These are phyloP conservation scores for Chauna torquata DNA, from an alignment of 2,113 vertebrate species.

Conservation along the genomic window DNA sequence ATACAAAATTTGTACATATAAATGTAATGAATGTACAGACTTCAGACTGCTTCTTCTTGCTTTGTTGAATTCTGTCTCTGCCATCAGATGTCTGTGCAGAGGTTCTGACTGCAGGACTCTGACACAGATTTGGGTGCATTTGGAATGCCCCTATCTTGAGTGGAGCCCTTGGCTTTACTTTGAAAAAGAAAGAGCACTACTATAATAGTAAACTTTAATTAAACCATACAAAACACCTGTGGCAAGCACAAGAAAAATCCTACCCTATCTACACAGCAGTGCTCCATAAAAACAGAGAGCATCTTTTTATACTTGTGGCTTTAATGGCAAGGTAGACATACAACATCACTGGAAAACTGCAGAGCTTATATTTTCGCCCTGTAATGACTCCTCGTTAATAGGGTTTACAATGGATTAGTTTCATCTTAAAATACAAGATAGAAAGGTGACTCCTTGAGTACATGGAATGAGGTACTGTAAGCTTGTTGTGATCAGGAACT, in stretches of 20 bases:
- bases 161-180: conserved; percentile 4
- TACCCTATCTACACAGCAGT: background rate
- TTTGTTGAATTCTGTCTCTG: conserved; percentile 4
- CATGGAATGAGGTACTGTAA: background rate
- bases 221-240: background rate
- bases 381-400: conserved; percentile 9
- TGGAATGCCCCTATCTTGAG: background rate
- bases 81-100: background rate
- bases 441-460: conserved; percentile 13
- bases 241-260: background rate
- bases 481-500: conserved; percentile 7
- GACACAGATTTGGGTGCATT: background rate
- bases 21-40: too few relatives aligned
- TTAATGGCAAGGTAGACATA: background rate
- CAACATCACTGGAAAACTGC: background rate
- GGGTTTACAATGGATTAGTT: conserved; percentile 29
- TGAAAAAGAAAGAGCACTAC: background rate
- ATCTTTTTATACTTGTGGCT: conserved; percentile 15
- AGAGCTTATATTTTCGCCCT: background rate
- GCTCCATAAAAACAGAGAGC: background rate
- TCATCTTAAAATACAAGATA: background rate
- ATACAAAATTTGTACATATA: background rate
- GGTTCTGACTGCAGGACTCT: background rate
- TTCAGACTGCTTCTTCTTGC: background rate
- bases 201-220: conserved; percentile 2